Base-by-base conservation (phyloP, 2,888 invertebrate species). In the Eristalis arbustorum region DNA sequence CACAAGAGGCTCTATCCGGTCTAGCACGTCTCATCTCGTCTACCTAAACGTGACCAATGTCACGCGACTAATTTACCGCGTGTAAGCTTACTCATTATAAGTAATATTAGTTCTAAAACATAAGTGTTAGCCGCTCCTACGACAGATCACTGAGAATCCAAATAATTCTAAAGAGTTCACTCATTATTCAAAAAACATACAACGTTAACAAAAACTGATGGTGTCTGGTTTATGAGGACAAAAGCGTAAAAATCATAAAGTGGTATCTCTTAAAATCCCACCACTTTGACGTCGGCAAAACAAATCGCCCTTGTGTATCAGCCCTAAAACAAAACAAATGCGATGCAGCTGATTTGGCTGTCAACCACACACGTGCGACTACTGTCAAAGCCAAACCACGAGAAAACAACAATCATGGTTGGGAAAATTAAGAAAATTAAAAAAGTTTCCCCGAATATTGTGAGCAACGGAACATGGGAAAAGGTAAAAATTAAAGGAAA, bases 401-500 rank as follows among this genome's bases (percentile, higher is more conserved):
- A 64, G 31, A 59, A 31, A 10, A 49, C n/a, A 63, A 56, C 11
- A 74, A 63, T 8, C 13, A 80, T 85, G 80, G 71, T 69, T 8
- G 34, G 59, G 37, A 83, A 78, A 67, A 13, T 42, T 13, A 1
- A n/a, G 11, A 83, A 78, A 67, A 6, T 25, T 14, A 1, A n/a
- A 18, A 78, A 69, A 42, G 49, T 42, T 28, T 57, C 57, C 5
- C 64, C 57, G 18, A 72, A 78, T 64, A 72, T 42, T 13, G 10
- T 66, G 0, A 79, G 82, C 34, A 88, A 82, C 3, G 72, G 89
- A 4, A 69, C 87, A 88, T 96, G 96, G 96, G 94, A 95, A 89
- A 94, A 95, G 5, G 94, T 96, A 0, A 93, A 95, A 84, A 92
- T 96, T 37, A 95, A 95, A 88, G 95, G 95, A 23, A 93, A 92